phyloP scores from a whole-genome alignment of 2,888 invertebrate genomes.

The Agriopis aurantiaria region DNA sequence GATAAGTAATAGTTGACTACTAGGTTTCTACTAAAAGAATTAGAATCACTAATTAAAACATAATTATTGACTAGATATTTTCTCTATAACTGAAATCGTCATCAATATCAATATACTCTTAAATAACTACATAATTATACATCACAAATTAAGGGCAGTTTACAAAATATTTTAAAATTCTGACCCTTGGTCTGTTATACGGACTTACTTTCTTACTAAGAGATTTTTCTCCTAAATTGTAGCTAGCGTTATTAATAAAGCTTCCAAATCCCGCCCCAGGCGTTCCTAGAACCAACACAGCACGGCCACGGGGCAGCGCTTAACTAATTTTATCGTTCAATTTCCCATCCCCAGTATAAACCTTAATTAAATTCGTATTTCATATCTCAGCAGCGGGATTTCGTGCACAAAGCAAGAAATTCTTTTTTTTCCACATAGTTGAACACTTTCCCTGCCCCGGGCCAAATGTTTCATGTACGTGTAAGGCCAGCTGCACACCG shows the following conservation, averaged over 20 bases:
- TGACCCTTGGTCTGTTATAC: no score
- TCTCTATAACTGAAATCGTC: no score
- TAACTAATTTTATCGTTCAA: constrained; percentile 62
- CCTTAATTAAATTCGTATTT: constrained; percentile 79
- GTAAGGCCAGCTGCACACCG: constrained; percentile 28
- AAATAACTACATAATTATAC: no score
- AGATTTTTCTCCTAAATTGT: not conserved
- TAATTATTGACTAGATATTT: no score
- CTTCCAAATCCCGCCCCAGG: constrained; percentile 7
- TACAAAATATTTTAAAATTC: no score
- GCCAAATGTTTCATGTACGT: constrained; percentile 64
- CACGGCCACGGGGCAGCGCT: constrained; percentile 30
- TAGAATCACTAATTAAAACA: no score
- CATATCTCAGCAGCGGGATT: constrained; percentile 59
- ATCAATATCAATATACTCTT: no score
- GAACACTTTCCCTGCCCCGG: constrained; percentile 63
- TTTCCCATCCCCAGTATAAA: constrained; percentile 60
- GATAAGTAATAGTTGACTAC: constrained; percentile 10
- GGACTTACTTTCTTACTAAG: no score
- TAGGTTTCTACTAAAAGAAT: not conserved
- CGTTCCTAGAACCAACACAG: constrained; percentile 35
- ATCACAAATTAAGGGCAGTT: no score
- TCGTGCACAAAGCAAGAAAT: constrained; percentile 59
- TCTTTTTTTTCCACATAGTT: constrained; percentile 74
- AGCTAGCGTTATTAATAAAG: constrained; percentile 1